Conservation (phyloP, 2,797 vertebrate genomes). For the Simalia tracyae region DNA sequence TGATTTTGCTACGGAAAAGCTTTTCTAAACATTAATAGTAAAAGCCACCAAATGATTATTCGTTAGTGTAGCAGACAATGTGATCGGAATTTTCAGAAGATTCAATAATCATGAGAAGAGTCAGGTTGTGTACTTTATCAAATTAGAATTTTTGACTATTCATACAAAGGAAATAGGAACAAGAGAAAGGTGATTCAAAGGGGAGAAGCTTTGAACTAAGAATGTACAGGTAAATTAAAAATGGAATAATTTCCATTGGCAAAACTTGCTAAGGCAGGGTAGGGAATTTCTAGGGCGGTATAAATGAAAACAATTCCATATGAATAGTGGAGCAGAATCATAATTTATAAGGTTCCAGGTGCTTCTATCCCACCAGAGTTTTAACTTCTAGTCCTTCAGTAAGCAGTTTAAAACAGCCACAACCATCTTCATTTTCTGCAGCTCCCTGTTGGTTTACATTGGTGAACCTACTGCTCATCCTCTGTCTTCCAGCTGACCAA, state of each 20-base stretch:
- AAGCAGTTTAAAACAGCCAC: not conserved
- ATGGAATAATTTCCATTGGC: constrained; percentile 12
- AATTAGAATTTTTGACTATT: not conserved
- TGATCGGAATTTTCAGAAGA: not conserved
- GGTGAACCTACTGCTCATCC: not conserved
- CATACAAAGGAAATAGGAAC: constrained; percentile 1
- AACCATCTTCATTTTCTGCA: not conserved
- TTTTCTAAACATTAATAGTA: not conserved
- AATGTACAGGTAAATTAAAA: not conserved
- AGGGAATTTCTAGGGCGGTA: not conserved
- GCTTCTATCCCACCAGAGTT: not conserved
- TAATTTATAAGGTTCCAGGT: constrained; percentile 1
- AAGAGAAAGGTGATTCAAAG: not conserved
- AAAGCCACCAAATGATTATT: constrained; percentile 14
- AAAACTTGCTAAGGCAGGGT: not conserved
- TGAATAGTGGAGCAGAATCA: not conserved
- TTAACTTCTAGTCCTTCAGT: not conserved
- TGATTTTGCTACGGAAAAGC: constrained; percentile 9
- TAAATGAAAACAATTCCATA: constrained; percentile 20
- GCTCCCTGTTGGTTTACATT: not conserved
- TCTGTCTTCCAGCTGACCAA: not conserved
- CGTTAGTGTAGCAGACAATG: not conserved
- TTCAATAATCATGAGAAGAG: constrained; percentile 17
- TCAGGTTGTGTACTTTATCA: not conserved
- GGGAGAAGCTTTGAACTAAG: not conserved